Base-by-base conservation (phyloP, 2,797 vertebrate genomes). In the Steatocranus sp. region DNA sequence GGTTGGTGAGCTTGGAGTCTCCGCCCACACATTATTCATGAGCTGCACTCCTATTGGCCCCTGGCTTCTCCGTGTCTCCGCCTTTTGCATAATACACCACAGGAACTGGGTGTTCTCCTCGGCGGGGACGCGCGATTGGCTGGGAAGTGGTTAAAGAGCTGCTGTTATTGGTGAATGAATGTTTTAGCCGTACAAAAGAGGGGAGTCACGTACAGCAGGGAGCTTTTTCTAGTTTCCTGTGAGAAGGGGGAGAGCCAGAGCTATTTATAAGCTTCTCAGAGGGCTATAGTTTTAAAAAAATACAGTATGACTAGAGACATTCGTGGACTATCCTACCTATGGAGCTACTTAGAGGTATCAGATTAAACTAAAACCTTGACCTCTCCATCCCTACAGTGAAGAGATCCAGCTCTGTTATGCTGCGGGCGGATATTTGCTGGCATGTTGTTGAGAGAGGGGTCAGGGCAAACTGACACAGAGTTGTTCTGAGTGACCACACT, bases 201-300 rank as follows among this genome's bases (percentile, higher is more conserved):
- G 25, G 30, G 25, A 73, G 68, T 48, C 25, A 73, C 23, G 25
- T 27, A 7, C 68, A 32, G 25, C 43, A 48, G 25, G 68, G 10
- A 73, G 27, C 43, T 30, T 73, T 73, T 73, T 8, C 43, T 73
- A 18, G 25, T 73, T 73, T 73, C 43, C 68, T 48, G 68, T 48
- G 25, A 32, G 43, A 73, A 48, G 25, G 7, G 27, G 68, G 18
- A 9, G 4, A 73, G 41, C 25, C 18, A 48, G 68, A 48, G 87
- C 76, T 92, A 93, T 87, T 89, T 92, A 89, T 92, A 92, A 85
- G 73, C 11, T 25, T 36, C 61, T 74, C 20, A 43, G 76, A 78
- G 77, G 63, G 79, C 89, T 78, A 78, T 11, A 81, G 63, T 73
- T 79, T 77, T 20, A 12, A 56, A 32, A 50, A 81, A 87, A 88